Conservation (phyloP, 2,888 invertebrate species). For the Drosophila siamana region DNA sequence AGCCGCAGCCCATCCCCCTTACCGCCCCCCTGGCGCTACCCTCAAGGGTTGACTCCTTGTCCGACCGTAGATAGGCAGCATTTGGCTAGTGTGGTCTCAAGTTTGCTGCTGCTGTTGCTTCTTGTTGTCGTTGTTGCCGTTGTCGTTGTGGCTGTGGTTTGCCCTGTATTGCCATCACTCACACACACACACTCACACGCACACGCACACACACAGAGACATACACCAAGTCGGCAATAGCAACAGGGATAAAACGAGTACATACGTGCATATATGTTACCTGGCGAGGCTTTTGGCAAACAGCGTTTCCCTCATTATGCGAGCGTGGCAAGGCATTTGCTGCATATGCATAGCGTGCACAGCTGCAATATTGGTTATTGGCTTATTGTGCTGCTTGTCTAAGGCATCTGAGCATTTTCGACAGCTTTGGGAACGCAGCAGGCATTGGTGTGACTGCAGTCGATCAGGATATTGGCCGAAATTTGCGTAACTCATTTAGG, state of each 20-base stretch:
- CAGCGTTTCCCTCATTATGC: slow-evolving; percentile 46
- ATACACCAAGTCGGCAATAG: slow-evolving; percentile 2
- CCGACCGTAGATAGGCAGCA: slow-evolving; percentile 32
- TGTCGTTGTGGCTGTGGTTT: slow-evolving; percentile 26
- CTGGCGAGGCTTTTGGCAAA: neutral
- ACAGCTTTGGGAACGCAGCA: neutral
- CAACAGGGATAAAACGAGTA: slow-evolving; percentile 8
- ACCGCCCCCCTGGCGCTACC: neutral
- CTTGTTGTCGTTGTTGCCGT: slow-evolving; percentile 24
- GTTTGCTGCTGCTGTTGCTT: slow-evolving; percentile 45
- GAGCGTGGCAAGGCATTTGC: slow-evolving; percentile 38
- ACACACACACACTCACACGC: slow-evolving; percentile 5
- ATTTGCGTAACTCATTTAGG: slow-evolving; percentile 45
- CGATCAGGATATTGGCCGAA: slow-evolving; percentile 4
- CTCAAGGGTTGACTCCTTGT: neutral
- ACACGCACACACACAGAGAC: slow-evolving; percentile 6
- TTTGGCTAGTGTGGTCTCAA: slow-evolving; percentile 49
- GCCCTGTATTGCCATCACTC: slow-evolving; percentile 31
- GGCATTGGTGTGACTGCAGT: neutral
- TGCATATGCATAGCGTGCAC: slow-evolving; percentile 28
- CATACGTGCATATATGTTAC: neutral
- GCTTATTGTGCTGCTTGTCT: slow-evolving; percentile 43
- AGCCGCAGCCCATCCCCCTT: slow-evolving; percentile 33
- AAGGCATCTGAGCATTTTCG: slow-evolving; percentile 12
- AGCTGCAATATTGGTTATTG: slow-evolving; percentile 54